Base-by-base conservation (phyloP, 2,888 invertebrate genomes). In the Mythimna loreyi region DNA sequence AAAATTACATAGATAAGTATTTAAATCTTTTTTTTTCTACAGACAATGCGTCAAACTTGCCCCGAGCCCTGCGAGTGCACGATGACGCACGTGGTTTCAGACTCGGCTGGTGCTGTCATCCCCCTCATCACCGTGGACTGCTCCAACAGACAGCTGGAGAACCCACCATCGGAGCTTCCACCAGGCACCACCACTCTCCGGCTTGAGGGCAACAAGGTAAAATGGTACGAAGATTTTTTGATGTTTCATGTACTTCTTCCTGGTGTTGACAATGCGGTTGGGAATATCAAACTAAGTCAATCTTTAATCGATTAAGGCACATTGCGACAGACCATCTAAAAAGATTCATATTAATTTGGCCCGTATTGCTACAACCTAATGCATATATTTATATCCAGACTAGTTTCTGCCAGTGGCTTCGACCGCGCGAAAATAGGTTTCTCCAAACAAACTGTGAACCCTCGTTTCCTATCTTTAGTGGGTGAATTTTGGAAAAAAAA, bases 61-160 rank as follows among this genome's bases (percentile, higher is more conserved):
- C 97, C 97, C 0, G 87, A 88, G 16, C 95, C 96, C 0, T 98
- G 98, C 86, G 90, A 91, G 0, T 98, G 98, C 83, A 93, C 93
- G 56, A 94, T 98, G 92, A 96, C 97, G 7, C 96, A 97, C 85
- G 97, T 97, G 21, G 96, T 97, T 0, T 95, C 96, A 16, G 96
- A 95, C 78, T 89, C 91, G 1, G 92, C 88, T 0, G 94, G 94
- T 53, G 91, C 84, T 23, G 89, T 97, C 58, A 96, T 96, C 77
- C 97, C 97, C 0, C 96, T 97, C 68, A 97, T 97, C 61, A 97
- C 97, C 3, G 97, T 97, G 45, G 97, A 98, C 90, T 98, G 98
- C 87, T 96, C 97, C 16, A 84, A 94, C 52, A 93, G 96, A 61
- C 94, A 94, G 45, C 90, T 98, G 55, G 93, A 90, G 1, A 91